phyloP scores from a whole-genome alignment of 2,888 invertebrate species.

The Spisula solida region DNA sequence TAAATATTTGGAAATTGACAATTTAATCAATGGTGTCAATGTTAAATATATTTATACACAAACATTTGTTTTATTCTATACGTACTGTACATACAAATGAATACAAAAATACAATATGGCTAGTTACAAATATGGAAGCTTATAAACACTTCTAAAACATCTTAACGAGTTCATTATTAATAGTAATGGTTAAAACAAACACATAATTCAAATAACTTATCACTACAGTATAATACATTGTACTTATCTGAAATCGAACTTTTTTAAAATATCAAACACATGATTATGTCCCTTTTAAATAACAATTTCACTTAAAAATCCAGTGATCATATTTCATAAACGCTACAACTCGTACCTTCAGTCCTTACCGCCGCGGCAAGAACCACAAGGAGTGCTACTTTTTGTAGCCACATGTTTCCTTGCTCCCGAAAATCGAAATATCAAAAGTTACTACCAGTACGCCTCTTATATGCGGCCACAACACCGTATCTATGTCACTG shows the following conservation, averaged over 20 bases:
- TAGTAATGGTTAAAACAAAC: no score
- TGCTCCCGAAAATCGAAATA: conserved; percentile 71
- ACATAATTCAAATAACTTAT: neutral
- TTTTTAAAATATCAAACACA: conserved; percentile 12
- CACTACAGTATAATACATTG: neutral
- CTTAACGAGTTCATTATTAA: no score
- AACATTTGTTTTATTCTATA: no score
- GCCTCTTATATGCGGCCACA: conserved; percentile 34
- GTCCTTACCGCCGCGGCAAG: conserved; percentile 68
- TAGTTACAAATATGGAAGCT: no score
- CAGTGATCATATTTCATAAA: neutral
- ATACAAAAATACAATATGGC: no score
- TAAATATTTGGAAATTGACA: no score
- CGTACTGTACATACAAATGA: no score
- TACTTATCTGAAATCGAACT: conserved; percentile 15
- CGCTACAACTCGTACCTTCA: conserved; percentile 15
- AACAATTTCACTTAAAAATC: neutral
- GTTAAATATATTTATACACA: no score
- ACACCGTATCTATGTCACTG: conserved; percentile 14
- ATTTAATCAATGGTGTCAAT: no score
- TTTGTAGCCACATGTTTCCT: conserved; percentile 62
- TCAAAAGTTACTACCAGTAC: neutral
- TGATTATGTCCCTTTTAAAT: neutral
- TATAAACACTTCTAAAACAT: no score
- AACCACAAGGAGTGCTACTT: conserved; percentile 63